These are phyloP conservation scores for Theropithecus gelada DNA, from an alignment of 2,113 vertebrate species.

Conservation along the genomic window DNA sequence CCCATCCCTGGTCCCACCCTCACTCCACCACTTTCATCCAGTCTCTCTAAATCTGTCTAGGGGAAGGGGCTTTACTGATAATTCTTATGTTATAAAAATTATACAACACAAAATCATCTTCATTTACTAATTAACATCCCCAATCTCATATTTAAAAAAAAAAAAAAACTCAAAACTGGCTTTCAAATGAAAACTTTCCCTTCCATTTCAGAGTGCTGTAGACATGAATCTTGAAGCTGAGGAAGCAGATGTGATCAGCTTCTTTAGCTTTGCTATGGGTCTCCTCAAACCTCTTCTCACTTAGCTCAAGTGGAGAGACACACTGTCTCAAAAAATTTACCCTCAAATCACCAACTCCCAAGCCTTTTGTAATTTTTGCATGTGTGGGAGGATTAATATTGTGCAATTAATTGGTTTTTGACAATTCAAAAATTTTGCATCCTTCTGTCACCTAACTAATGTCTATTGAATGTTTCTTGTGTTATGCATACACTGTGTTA, in stretches of 20 bases:
- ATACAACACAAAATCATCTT: neutral
- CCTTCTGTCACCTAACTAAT: neutral
- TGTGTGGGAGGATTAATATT: neutral
- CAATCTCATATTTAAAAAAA: neutral
- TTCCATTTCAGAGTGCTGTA: neutral
- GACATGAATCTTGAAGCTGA: neutral
- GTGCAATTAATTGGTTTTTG: neutral
- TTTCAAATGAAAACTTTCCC: neutral
- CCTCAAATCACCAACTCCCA: neutral
- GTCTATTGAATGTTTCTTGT: neutral
- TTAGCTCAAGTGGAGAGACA: neutral
- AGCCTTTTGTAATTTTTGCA: neutral
- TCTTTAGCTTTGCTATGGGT: neutral
- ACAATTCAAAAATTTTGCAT: neutral
- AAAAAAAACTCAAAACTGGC: neutral
- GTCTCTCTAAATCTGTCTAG: neutral
- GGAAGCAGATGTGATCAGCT: neutral
- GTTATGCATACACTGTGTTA: neutral
- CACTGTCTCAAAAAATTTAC: neutral
- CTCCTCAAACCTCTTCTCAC: neutral
- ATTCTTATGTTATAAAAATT: neutral
- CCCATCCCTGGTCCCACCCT: rapidly evolving
- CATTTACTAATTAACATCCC: neutral
- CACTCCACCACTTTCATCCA: neutral
- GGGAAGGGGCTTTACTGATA: neutral